Base-by-base conservation (phyloP, 2,113 vertebrate genomes). In the Craseonycteris thonglongyai region DNA sequence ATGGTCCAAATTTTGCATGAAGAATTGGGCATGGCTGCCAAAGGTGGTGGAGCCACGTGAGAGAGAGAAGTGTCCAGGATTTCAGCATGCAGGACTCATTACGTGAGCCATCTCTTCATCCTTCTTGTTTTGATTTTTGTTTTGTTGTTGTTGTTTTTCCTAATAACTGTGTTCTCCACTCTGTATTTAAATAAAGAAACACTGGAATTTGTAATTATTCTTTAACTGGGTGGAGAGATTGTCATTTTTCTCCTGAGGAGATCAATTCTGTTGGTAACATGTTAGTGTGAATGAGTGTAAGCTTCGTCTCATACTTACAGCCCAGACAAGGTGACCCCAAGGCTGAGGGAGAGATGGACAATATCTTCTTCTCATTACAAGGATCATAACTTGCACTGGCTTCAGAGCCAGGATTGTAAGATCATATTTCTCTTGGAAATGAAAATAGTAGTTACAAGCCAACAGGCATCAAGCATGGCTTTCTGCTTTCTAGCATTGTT, bases 381-480 rank as follows among this genome's bases (percentile, higher is more conserved):
- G 24, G 24, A 76, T 4, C 21, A 22, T 61, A 21, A 68, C 78
- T 49, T 56, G 24, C 63, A 13, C n/a, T 58, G 58, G 24, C 38
- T 82, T 92, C 91, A 49, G 75, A 92, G 72, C 51, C 69, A 84
- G 92, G 86, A 92, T 88, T 56, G 5, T 58, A 82, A 93, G 81
- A 75, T 26, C 66, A 85, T 26, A 18, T 33, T 7, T 47, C 38
- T 81, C 47, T 61, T 88, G 42, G 71, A 96, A 89, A 91, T 56
- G 61, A 88, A 87, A 87, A 75, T 42, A 82, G 30, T 47, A 68
- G 47, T 96, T 94, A 66, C 11, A 58, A 40, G 35, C 79, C 78
- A 85, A 51, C 19, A n/a, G 42, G 35, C 26, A 78, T 35, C 11
- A 14, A 94, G 21, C 2, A 4, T 59, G 54, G 42, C 42, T 94